Evolutionary conservation across 2,888 invertebrate species (phyloP).

Genomic region (Thereva nobilitata): DNA sequence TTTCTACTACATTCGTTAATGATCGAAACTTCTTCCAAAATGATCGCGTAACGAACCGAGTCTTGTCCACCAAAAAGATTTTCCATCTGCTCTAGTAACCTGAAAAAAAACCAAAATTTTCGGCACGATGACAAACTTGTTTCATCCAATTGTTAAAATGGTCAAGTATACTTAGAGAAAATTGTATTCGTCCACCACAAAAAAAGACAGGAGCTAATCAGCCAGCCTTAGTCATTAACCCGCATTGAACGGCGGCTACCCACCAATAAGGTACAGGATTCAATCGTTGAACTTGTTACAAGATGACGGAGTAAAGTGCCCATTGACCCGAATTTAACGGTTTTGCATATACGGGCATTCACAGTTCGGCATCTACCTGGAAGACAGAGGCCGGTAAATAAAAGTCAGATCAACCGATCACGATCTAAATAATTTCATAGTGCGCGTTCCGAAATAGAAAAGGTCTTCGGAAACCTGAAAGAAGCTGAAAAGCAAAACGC

Average conservation of each 20-base stretch:
- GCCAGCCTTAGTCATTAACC: conserved; percentile 15
- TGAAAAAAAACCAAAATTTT: not conserved
- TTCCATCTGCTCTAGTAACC: too few relatives aligned
- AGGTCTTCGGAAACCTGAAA: conserved; percentile 20
- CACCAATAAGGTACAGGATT: conserved; percentile 26
- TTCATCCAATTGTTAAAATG: conserved; percentile 1
- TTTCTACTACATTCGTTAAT: too few relatives aligned
- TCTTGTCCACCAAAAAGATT: too few relatives aligned
- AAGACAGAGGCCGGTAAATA: conserved; percentile 19
- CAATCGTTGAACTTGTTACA: conserved; percentile 22
- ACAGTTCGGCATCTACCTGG: conserved; percentile 10
- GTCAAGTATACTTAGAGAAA: too few relatives aligned
- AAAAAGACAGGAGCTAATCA: not conserved
- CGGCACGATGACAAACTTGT: conserved; percentile 17
- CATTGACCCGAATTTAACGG: conserved; percentile 31
- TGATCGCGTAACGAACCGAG: too few relatives aligned
- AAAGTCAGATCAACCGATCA: conserved; percentile 37
- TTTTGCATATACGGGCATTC: conserved; percentile 26
- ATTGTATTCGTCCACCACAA: not conserved
- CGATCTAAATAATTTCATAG: conserved; percentile 37
- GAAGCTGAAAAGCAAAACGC: conserved; percentile 4
- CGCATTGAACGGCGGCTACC: conserved; percentile 9
- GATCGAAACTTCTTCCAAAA: too few relatives aligned
- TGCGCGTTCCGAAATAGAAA: conserved; percentile 25
- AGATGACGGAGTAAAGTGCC: conserved; percentile 31